Percentiles rank a stretch among this genome's conserved stretches.
These are phyloP conservation scores for Cydia splendana DNA, from an alignment of 1,140 invertebrate species.

Conservation along the genomic window DNA sequence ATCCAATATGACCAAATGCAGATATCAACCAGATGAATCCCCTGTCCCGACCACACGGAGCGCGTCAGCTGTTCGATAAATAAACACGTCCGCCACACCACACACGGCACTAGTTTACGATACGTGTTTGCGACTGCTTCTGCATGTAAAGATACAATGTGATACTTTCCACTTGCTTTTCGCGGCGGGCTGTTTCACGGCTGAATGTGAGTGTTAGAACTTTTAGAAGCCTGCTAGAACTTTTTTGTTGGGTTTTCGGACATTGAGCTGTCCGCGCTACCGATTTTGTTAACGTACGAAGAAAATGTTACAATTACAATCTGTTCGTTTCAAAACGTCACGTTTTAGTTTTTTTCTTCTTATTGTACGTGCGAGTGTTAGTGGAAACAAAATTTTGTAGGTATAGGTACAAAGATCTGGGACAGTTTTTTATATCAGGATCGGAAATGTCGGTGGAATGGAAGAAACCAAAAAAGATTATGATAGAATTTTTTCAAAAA, in stretches of 20 bases:
- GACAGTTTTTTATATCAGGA: no score
- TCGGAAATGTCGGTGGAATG: no score
- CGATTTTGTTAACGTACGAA: background rate
- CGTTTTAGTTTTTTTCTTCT: no score
- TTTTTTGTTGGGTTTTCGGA: background rate
- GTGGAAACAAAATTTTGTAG: no score
- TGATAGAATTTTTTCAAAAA: no score
- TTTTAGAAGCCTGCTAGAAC: background rate
- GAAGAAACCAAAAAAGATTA: no score
- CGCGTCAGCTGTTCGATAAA: conserved; percentile 6
- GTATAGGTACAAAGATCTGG: no score
- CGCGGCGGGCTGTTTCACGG: background rate
- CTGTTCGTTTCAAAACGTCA: no score
- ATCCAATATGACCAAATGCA: no score
- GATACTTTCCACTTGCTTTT: background rate
- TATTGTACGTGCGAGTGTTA: no score
- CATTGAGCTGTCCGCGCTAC: background rate
- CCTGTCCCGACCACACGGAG: background rate
- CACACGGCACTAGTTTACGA: background rate
- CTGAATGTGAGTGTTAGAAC: background rate
- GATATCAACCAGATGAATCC: background rate
- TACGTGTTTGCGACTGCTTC: background rate
- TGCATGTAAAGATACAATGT: background rate
- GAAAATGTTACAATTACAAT: no score
- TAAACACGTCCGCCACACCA: background rate